Evolutionary conservation across 2,888 invertebrate genomes (phyloP).

Genomic region (Luperina testacea): DNA sequence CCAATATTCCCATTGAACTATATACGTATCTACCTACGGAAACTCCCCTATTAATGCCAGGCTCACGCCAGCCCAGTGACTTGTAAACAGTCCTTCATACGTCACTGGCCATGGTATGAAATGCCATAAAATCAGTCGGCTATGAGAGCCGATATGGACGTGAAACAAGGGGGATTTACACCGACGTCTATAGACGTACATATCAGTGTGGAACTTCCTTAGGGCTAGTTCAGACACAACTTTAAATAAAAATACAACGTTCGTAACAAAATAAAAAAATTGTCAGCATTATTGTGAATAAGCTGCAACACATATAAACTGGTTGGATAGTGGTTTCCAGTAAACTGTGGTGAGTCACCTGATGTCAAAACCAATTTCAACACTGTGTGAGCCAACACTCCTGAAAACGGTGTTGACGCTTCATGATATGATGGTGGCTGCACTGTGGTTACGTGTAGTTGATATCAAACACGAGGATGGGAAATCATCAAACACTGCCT

Average conservation of each 20-base stretch:
- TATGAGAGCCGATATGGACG: slow-evolving; percentile 73
- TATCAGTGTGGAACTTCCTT: slow-evolving; percentile 31
- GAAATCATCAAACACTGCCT: background rate
- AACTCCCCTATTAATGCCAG: slow-evolving; percentile 38
- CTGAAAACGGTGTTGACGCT: background rate
- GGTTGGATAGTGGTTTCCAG: background rate
- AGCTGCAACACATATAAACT: background rate
- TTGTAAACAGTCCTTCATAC: slow-evolving; percentile 67
- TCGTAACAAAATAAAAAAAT: no score
- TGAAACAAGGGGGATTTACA: slow-evolving; percentile 67
- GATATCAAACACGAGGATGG: background rate
- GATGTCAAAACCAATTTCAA: background rate
- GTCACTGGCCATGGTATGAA: slow-evolving; percentile 65
- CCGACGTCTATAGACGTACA: slow-evolving; percentile 22
- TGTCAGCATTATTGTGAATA: background rate
- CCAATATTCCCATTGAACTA: slow-evolving; percentile 1
- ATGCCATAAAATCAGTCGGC: slow-evolving; percentile 75
- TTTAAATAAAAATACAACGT: no score
- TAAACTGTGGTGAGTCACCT: background rate
- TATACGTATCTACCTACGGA: background rate
- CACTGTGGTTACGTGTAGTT: background rate
- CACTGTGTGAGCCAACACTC: background rate
- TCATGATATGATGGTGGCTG: background rate
- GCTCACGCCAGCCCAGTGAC: slow-evolving; percentile 60
- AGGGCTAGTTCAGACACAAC: slow-evolving; percentile 22